phyloP scores from a whole-genome alignment of 2,797 vertebrate species.

The Thaleichthys pacificus region DNA sequence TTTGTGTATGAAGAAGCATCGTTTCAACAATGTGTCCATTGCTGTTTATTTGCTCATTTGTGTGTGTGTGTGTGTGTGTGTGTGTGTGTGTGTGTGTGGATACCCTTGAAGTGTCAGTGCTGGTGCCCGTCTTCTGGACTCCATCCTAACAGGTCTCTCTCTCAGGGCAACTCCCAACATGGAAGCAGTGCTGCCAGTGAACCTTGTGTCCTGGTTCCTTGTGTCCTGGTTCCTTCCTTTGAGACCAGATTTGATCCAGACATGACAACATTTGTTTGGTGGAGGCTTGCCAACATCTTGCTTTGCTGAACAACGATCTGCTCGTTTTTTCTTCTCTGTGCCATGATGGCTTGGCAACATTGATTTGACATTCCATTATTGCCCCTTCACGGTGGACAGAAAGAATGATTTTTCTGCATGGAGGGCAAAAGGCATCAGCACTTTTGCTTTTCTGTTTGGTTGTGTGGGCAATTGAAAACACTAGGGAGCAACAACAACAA shows the following conservation, averaged over 20 bases:
- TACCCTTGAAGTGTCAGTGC: constrained; percentile 8
- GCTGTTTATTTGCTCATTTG: constrained; percentile 7
- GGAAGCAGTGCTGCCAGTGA: not conserved
- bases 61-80: constrained; percentile 16
- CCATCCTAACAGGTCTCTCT: too few relatives aligned
- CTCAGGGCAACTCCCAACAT: too few relatives aligned
- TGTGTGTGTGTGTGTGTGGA: constrained; percentile 17
- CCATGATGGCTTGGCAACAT: constrained; percentile 26
- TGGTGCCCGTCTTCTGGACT: not conserved
- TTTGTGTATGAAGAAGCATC: not conserved
- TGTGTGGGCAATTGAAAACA: not conserved
- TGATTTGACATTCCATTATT: constrained; percentile 38
- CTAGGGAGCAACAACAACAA: not conserved
- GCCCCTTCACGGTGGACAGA: constrained; percentile 14
- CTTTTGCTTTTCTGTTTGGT: not conserved
- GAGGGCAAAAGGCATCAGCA: constrained; percentile 9
- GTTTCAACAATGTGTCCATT: constrained; percentile 5
- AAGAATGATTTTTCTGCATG: constrained; percentile 23
- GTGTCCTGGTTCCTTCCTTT: constrained; percentile 22
- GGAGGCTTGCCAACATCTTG: constrained; percentile 41
- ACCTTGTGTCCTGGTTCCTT: constrained; percentile 25
- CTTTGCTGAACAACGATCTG: constrained; percentile 51
- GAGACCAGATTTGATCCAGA: constrained; percentile 43
- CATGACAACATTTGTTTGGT: constrained; percentile 43
- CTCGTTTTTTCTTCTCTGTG: constrained; percentile 40